These are phyloP conservation scores for Muricea muricata DNA, from an alignment of 92 coral and sea anemone genomes.

Conservation along the genomic window DNA sequence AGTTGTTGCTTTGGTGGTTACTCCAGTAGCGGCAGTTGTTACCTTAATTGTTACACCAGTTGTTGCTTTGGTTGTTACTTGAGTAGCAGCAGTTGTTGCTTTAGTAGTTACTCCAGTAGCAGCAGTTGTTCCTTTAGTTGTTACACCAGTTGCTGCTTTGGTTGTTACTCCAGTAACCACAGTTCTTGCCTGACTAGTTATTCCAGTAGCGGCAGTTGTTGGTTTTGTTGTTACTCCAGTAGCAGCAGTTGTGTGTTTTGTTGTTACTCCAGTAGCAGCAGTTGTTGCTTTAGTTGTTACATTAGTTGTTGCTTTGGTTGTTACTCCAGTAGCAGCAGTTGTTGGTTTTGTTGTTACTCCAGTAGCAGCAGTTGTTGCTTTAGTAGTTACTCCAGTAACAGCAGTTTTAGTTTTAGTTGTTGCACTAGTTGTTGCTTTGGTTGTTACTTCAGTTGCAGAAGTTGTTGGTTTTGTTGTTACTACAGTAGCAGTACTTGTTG, in stretches of 20 bases:
- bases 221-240: neutral
- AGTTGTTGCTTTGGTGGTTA: neutral
- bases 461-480: neutral
- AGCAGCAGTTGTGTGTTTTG: neutral
- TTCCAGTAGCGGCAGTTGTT: neutral
- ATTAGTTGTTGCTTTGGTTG: neutral
- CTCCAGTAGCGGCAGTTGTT: neutral
- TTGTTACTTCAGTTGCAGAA: neutral
- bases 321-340: neutral
- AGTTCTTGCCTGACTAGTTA: neutral
- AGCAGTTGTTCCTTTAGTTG: neutral
- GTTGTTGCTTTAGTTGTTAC: neutral
- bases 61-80: neutral
- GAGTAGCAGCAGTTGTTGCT: neutral
- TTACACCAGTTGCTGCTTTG: neutral
- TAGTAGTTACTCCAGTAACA: neutral
- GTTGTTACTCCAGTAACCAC: neutral
- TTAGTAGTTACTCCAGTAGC: neutral
- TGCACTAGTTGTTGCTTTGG: neutral
- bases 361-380: neutral
- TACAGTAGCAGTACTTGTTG: neutral
- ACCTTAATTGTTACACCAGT: too few species aligned
- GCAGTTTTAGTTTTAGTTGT: neutral
- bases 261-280: neutral
- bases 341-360: neutral